phyloP scores from a whole-genome alignment of 2,888 invertebrate genomes.

The Agonopterix alstromeriana region DNA sequence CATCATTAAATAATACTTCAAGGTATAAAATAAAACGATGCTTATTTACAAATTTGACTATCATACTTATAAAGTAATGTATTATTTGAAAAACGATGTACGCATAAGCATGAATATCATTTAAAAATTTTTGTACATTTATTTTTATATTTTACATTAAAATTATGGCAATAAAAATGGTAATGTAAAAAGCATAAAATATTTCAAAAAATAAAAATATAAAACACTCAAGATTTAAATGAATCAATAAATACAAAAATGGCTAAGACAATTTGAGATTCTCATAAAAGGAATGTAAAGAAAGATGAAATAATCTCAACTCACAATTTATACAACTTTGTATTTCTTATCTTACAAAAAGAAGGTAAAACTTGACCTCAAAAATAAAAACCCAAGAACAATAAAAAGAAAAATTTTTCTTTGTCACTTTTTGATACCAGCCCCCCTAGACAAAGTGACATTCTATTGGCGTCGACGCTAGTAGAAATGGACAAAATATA shows the following conservation, averaged over 20 bases:
- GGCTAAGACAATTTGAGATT: constrained; percentile 42
- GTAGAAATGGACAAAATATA: too few relatives aligned
- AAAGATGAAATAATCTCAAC: too few relatives aligned
- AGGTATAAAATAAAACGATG: constrained; percentile 32
- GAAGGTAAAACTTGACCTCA: too few relatives aligned
- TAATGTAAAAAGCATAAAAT: constrained; percentile 3
- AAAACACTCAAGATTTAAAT: constrained; percentile 10
- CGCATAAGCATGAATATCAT: not conserved
- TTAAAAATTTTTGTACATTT: constrained; percentile 32
- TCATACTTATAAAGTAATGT: not conserved
- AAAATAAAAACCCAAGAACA: too few relatives aligned
- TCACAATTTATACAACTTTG: too few relatives aligned
- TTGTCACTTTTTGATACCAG: too few relatives aligned
- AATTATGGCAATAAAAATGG: constrained; percentile 8
- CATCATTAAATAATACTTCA: constrained; percentile 46
- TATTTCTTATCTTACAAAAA: too few relatives aligned
- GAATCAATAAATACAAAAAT: constrained; percentile 15
- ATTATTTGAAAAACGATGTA: not conserved
- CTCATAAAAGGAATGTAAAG: not conserved
- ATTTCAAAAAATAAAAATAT: constrained; percentile 8
- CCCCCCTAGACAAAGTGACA: too few relatives aligned
- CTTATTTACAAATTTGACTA: constrained; percentile 21
- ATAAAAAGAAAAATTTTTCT: too few relatives aligned
- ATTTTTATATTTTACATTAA: constrained; percentile 31
- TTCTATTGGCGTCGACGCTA: too few relatives aligned